Percentiles rank a stretch among this genome's conserved stretches.
phyloP scores from a whole-genome alignment of 2,113 vertebrate genomes.

The Oreotrochilus melanogaster region DNA sequence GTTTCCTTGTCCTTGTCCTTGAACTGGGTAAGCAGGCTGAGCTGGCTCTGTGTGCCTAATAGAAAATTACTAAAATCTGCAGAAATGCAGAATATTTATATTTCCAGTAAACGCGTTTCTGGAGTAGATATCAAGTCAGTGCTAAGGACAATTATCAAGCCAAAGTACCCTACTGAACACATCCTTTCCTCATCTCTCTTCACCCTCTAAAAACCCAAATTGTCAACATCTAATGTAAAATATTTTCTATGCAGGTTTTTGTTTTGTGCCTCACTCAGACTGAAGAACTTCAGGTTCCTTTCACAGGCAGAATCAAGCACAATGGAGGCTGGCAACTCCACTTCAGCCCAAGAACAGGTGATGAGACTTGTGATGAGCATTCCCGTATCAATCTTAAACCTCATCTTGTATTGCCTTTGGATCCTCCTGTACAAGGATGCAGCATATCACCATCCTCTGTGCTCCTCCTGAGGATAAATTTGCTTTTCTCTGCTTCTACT shows the following conservation, averaged over 20 bases:
- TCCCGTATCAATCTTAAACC: neutral
- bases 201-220: neutral
- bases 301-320: neutral
- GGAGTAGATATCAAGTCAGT: neutral
- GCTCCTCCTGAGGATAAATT: neutral
- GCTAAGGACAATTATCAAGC: neutral
- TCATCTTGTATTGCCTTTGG: neutral
- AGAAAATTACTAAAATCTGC: neutral
- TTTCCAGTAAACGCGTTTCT: neutral
- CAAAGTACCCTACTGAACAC: neutral
- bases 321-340: neutral
- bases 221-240: neutral
- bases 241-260: neutral
- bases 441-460: neutral
- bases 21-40: neutral
- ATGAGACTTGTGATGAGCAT: neutral
- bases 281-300: neutral
- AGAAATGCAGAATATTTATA: neutral
- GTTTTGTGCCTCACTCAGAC: neutral
- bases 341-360: neutral
- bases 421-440: accelerated
- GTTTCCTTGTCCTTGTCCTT: neutral
- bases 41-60: neutral
- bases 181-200: neutral
- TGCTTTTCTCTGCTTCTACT: neutral